Evolutionary conservation across 2,888 invertebrate genomes (phyloP).

Genomic region (Patella pellucida): DNA sequence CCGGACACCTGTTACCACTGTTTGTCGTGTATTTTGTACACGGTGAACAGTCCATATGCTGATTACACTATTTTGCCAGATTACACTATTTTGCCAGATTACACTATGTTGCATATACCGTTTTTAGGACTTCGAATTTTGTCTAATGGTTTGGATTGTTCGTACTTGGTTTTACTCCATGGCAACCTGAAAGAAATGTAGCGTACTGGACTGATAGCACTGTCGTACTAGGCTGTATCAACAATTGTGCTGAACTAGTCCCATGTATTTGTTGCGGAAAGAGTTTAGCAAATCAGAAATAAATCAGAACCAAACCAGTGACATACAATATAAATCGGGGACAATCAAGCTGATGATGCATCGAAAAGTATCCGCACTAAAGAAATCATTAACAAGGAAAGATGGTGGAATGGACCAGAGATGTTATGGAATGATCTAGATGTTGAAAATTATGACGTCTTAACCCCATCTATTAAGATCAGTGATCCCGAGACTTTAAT

Average conservation of each 20-base stretch:
- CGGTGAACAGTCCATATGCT: too few species aligned
- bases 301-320: slow-evolving; percentile 24
- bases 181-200: too few species aligned
- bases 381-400: background rate
- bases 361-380: slow-evolving; percentile 26
- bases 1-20: too few species aligned
- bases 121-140: too few species aligned
- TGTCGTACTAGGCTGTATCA: slow-evolving; percentile 35
- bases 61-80: too few species aligned
- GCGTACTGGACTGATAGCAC: slow-evolving; percentile 37
- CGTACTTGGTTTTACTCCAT: too few species aligned
- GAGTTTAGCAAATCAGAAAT: slow-evolving; percentile 34
- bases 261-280: slow-evolving; percentile 31
- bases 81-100: too few species aligned
- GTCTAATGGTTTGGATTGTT: too few species aligned
- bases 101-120: too few species aligned
- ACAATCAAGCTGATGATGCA: slow-evolving; percentile 33
- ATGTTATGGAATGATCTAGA: slow-evolving; percentile 3
- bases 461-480: background rate
- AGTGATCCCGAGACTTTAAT: slow-evolving; percentile 32
- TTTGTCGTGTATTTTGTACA: too few species aligned
- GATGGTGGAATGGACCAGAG: background rate
- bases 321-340: slow-evolving; percentile 26
- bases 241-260: slow-evolving; percentile 24
- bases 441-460: background rate